Evolutionary conservation across 2,888 invertebrate species (phyloP), one percentile per base, ranked within the genome.

Genomic region (Unio pictorum): DNA sequence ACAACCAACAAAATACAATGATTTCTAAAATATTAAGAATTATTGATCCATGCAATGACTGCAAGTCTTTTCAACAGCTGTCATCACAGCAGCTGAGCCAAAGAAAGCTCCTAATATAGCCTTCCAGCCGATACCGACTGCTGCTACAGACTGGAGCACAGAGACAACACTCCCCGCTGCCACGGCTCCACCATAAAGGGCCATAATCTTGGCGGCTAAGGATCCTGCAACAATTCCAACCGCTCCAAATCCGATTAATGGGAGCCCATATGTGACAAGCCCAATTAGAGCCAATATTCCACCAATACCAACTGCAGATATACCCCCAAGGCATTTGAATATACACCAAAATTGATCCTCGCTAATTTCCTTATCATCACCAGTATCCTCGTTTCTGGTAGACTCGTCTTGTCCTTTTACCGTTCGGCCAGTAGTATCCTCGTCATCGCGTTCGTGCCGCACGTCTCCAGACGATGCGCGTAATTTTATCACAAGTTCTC

Each of bases 311-410:
- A 64, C 64, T 26, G 57, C 64, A n/a, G 30, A 20, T 4, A 23
- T 56, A 4, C 57, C 64, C 4, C 64, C 64, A 11, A 64, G 64
- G 55, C 64, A 64, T 15, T 64, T 55, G 30, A 64, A 64, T 20
- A 64, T 26, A 56, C 64, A 64, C 64, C 64, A 64, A 56, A 64
- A 64, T 8, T 18, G 20, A 3, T 26, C 1, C 30, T 64, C 64
- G 30, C 8, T 28, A 18, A 64, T 64, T 15, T 15, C 15, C 15
- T 11, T 45, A 15, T 15, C 45, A 45, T 45, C 45, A 45, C 15
- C 15, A 15, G 11, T 45, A 45, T 45, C 45, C 45, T 15, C 3
- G 3, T 45, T 45, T 45, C 15, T 15, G 45, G 8, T 15, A 45
- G 11, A 45, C 45, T 11, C 15, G 15, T 45, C 45, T 34, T 7